Conservation (phyloP, 1,140 invertebrate species). For the Magallana angulata region DNA sequence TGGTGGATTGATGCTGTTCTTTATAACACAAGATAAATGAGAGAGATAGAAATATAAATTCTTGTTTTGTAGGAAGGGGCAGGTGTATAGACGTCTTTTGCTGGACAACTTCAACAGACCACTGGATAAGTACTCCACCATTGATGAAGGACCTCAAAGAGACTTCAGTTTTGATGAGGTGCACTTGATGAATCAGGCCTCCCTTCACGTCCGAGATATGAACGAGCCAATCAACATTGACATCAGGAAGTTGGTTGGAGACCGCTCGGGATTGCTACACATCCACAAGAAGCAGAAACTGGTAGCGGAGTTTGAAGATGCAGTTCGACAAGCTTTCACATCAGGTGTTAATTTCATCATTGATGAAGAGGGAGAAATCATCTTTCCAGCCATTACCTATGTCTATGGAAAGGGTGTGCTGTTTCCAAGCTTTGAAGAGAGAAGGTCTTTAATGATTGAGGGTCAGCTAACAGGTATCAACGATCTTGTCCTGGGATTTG, state of each 20-base stretch:
- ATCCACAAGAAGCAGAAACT: constrained; percentile 64
- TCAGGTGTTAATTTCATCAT: constrained; percentile 71
- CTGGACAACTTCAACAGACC: constrained; percentile 67
- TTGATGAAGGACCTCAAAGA: constrained; percentile 60
- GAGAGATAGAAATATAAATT: background rate
- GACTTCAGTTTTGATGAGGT: constrained; percentile 69
- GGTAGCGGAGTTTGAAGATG: constrained; percentile 65
- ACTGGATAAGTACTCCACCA: constrained; percentile 65
- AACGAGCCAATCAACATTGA: constrained; percentile 56
- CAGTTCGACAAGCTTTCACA: constrained; percentile 63
- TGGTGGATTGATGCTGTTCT: too few species aligned
- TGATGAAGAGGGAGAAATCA: constrained; percentile 66
- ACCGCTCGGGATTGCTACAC: constrained; percentile 68
- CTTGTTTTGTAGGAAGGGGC: constrained; percentile 39
- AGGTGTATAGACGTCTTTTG: constrained; percentile 62
- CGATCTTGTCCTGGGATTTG: constrained; percentile 65
- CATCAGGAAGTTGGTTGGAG: constrained; percentile 62
- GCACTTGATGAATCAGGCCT: constrained; percentile 65
- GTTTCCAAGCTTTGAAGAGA: constrained; percentile 56
- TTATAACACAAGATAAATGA: too few species aligned
- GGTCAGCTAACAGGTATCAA: constrained; percentile 65
- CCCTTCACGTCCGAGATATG: constrained; percentile 64
- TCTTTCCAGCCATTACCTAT: constrained; percentile 66
- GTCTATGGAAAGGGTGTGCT: constrained; percentile 66
- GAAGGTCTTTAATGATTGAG: constrained; percentile 62